A percentile compares a stretch with the other conserved stretches of the same genome.
Evolutionary conservation across 2,888 invertebrate species (phyloP).

Genomic region (Melolontha melolontha): DNA sequence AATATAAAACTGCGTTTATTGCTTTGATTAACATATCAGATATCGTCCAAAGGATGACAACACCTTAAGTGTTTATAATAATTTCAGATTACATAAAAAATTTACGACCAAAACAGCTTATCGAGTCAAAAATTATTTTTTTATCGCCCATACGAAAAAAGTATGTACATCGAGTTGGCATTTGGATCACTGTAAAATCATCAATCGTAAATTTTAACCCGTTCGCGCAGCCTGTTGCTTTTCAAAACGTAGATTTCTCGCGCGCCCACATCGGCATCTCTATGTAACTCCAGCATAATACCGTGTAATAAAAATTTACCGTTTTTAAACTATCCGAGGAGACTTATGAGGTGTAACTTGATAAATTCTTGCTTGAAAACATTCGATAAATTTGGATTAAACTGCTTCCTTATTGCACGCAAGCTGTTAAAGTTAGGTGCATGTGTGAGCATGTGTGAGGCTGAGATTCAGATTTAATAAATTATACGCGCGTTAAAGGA

Average conservation of each 20-base stretch:
- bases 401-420: background rate
- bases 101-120: too few species aligned
- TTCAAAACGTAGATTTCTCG: slow-evolving; percentile 3
- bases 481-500: background rate
- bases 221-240: background rate
- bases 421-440: background rate
- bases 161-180: background rate
- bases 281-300: slow-evolving; percentile 10
- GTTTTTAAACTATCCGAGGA: background rate
- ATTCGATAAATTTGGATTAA: slow-evolving; percentile 27
- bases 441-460: slow-evolving; percentile 4
- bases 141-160: too few species aligned
- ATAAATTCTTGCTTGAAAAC: slow-evolving; percentile 17
- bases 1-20: too few species aligned
- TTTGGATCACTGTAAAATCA: background rate
- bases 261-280: slow-evolving; percentile 6
- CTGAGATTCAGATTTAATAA: background rate
- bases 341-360: slow-evolving; percentile 12
- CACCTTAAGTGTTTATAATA: too few species aligned
- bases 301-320: slow-evolving; percentile 19
- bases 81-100: too few species aligned
- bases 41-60: too few species aligned
- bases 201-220: slow-evolving; percentile 13
- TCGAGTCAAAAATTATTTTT: too few species aligned
- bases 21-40: too few species aligned